Conservation (phyloP, 2,797 vertebrate genomes). For the Steatocranus sp. region DNA sequence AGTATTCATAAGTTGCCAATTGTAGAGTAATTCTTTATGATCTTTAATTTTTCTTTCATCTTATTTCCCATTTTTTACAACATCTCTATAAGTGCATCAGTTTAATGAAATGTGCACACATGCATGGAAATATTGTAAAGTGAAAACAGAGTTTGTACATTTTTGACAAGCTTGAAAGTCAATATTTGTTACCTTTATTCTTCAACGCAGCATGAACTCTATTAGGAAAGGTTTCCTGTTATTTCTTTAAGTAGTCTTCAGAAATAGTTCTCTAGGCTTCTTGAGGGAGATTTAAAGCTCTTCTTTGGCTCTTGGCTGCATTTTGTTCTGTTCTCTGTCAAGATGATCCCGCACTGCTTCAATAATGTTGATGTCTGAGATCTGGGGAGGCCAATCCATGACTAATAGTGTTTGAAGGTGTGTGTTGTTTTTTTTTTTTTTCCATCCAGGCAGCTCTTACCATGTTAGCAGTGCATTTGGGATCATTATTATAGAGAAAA, state of each 20-base stretch:
- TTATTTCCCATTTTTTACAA: background rate
- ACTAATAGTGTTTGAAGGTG: background rate
- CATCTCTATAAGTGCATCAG: background rate
- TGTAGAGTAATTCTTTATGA: background rate
- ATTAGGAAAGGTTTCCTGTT: background rate
- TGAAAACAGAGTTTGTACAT: background rate
- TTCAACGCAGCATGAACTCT: background rate
- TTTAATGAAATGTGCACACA: background rate
- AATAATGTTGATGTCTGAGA: accelerated
- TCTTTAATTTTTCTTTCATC: background rate
- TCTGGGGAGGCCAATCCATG: background rate
- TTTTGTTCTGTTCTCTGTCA: background rate
- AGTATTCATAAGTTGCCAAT: background rate
- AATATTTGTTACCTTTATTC: background rate
- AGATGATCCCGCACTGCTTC: background rate
- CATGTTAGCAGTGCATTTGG: background rate
- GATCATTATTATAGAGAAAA: background rate
- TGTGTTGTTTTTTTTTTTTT: too few species aligned
- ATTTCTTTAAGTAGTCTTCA: background rate
- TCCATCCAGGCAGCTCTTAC: background rate
- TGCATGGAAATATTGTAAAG: background rate
- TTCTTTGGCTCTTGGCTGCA: background rate
- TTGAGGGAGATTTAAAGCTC: background rate
- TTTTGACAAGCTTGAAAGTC: background rate
- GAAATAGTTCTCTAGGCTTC: background rate